Evolutionary conservation across 1,140 invertebrate genomes (phyloP), one percentile per base, ranked within the genome.

Genomic region (Probaryconus sp.): DNA sequence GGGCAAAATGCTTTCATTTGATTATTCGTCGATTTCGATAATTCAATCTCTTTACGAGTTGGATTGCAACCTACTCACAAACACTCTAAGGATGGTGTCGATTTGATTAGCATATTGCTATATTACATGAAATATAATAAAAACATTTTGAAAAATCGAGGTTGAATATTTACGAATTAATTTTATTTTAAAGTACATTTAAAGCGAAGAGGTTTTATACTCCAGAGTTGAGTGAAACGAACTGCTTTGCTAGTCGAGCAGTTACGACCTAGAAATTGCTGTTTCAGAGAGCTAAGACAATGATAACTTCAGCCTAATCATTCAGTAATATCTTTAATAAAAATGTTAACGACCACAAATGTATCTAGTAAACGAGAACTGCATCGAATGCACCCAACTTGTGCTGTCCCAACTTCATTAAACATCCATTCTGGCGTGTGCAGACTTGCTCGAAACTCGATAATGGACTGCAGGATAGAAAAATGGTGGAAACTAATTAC

Each of bases 11-110:
- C 80, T 86, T 87, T 86, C 80, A 86, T 87, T 86, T 79, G 79
- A 87, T 86, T 87, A 87, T 83, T 81, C 75, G 79, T 86, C 85
- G 79, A 87, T 87, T 85, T 81, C 81, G 78, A 85, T 85, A 83
- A 87, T 64, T 70, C 77, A 72, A 85, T 83, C 82, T 75, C 77
- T 81, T 76, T 55, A 13, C 35, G n/a, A 58, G 51, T 18, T 47
- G 9, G 11, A 63, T 64, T 65, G 40, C 40, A 21, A 50, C 20
- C 58, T 33, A 53, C 45, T 43, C n/a, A n/a, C n/a, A n/a, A n/a
- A 51, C 51, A 9, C 40, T 45, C 11, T 53, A 28, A 45, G 42
- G 7, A 13, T 40, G 33, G 53, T 56, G 14, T 53, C 24, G 7
- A 20, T 1, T 5, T 64, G 9, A n/a, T 42, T 2, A 26, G 1